Percentiles rank a stretch among this genome's conserved stretches.
phyloP scores from a whole-genome alignment of 2,113 vertebrate genomes.

The Hippocampus guttulatus region DNA sequence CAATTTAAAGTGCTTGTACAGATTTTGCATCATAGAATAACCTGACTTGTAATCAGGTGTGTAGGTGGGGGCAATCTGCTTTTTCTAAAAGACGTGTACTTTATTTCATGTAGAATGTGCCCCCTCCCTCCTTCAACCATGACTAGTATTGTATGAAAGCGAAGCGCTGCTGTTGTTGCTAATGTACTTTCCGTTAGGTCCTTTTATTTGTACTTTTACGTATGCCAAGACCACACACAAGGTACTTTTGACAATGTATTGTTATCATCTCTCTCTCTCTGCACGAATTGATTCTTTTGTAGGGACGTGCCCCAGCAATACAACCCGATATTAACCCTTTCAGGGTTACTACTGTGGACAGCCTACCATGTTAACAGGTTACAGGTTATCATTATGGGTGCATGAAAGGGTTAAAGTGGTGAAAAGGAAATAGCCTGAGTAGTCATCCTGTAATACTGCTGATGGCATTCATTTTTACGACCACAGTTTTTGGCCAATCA shows the following conservation, averaged over 20 bases:
- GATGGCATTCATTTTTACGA: background rate
- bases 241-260: background rate
- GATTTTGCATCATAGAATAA: slow-evolving; percentile 43
- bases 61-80: slow-evolving; percentile 3
- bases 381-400: too few relatives aligned
- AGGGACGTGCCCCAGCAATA: background rate
- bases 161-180: slow-evolving; percentile 7
- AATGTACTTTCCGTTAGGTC: background rate
- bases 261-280: background rate
- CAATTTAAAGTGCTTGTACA: slow-evolving; percentile 44
- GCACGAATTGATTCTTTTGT: background rate
- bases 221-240: background rate
- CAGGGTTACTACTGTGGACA: too few relatives aligned
- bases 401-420: background rate
- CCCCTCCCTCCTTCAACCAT: slow-evolving; percentile 12
- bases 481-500: background rate
- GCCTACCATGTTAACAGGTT: too few relatives aligned
- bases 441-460: background rate
- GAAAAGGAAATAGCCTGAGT: background rate
- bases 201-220: background rate
- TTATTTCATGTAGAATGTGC: slow-evolving; percentile 33
- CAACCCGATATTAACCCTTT: too few relatives aligned
- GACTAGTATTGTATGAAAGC: background rate
- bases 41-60: slow-evolving; percentile 16
- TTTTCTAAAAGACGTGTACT: slow-evolving; percentile 21